Conservation (phyloP, 2,888 invertebrate species). For the Drosophila lutescens region DNA sequence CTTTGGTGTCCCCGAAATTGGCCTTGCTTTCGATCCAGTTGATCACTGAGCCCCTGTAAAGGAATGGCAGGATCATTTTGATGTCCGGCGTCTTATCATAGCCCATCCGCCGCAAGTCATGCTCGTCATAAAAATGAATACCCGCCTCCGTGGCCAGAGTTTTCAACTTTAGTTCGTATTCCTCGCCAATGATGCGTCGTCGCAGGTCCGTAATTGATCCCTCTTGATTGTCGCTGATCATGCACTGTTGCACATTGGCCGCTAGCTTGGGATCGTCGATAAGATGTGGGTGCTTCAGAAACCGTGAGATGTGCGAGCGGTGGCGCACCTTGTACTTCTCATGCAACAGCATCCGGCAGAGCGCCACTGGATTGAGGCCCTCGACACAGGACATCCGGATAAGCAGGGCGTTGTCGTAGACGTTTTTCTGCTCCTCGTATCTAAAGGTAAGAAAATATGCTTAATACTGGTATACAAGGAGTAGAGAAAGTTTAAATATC, state of each 20-base stretch:
- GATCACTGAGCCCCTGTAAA: slow-evolving; percentile 92
- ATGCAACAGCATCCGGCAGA: slow-evolving; percentile 80
- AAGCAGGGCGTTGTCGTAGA: slow-evolving; percentile 62
- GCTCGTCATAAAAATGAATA: slow-evolving; percentile 90
- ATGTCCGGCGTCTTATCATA: slow-evolving; percentile 98
- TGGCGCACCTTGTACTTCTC: slow-evolving; percentile 74
- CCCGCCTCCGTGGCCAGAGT: slow-evolving; percentile 85
- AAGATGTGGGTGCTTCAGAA: slow-evolving; percentile 80
- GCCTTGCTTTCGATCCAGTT: slow-evolving; percentile 99
- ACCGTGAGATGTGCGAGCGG: slow-evolving; percentile 72
- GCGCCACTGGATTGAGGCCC: slow-evolving; percentile 74
- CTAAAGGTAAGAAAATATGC: slow-evolving; percentile 40
- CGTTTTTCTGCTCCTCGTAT: slow-evolving; percentile 62
- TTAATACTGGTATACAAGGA: background rate
- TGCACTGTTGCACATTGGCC: slow-evolving; percentile 86
- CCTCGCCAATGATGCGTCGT: slow-evolving; percentile 91
- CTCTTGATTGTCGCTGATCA: slow-evolving; percentile 92
- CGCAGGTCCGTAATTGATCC: slow-evolving; percentile 92
- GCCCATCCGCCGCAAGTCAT: slow-evolving; percentile 91
- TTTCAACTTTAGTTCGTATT: slow-evolving; percentile 90
- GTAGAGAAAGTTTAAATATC: too few species aligned
- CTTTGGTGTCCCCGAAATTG: slow-evolving; percentile 93
- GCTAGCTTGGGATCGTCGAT: slow-evolving; percentile 79
- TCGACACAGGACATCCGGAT: slow-evolving; percentile 74
- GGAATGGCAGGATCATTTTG: slow-evolving; percentile 94